Conservation (phyloP, 1,140 invertebrate genomes). For the Drosophila novamexicana region DNA sequence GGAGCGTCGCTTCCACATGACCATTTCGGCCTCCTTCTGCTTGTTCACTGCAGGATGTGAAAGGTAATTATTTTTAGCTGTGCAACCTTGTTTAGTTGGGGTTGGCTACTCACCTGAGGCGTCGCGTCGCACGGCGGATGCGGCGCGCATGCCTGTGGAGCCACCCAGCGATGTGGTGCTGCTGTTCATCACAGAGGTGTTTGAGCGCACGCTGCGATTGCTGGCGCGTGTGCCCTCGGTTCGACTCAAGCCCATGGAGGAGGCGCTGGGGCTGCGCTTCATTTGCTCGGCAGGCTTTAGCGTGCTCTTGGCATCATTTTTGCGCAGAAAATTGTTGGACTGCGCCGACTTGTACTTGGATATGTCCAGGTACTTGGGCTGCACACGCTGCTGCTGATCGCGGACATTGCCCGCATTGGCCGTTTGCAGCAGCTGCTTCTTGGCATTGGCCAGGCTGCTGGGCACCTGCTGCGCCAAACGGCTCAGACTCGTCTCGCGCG, state of each 20-base stretch:
- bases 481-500: constrained; percentile 80
- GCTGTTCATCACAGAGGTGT: constrained; percentile 68
- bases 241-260: constrained; percentile 73
- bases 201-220: constrained; percentile 76
- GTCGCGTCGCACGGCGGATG: constrained; percentile 74
- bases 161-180: constrained; percentile 69
- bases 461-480: constrained; percentile 80
- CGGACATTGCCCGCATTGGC: constrained; percentile 52
- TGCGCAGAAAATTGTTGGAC: constrained; percentile 85
- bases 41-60: constrained; percentile 83
- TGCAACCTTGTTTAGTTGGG: background rate
- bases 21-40: constrained; percentile 93
- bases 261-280: constrained; percentile 81
- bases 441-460: constrained; percentile 79
- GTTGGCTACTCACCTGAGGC: constrained; percentile 58
- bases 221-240: constrained; percentile 71
- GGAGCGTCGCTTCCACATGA: constrained; percentile 96
- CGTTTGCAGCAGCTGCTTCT: constrained; percentile 82
- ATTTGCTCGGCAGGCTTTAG: constrained; percentile 82
- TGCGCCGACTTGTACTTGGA: constrained; percentile 86
- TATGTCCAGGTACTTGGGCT: constrained; percentile 86
- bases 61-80: background rate
- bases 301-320: constrained; percentile 87
- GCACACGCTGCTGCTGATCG: constrained; percentile 58
- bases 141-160: constrained; percentile 47